Conservation (phyloP, 2,888 invertebrate genomes). For the Himalopsyche anomala region DNA sequence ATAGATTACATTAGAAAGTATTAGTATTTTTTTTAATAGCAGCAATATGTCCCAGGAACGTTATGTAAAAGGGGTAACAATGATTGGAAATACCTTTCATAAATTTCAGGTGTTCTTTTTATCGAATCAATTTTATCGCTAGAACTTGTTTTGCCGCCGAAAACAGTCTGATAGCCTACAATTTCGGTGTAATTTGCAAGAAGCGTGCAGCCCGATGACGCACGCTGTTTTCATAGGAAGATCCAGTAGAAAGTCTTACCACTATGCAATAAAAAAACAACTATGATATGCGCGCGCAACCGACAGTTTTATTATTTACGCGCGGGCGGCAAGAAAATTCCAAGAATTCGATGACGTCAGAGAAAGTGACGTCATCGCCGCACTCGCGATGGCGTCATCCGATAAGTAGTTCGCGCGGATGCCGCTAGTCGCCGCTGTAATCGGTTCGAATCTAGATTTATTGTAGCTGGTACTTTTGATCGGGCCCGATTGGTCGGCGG, state of each 20-base stretch:
- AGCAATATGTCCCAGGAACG: too few relatives aligned
- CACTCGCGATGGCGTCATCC: slow-evolving; percentile 39
- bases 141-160: not conserved
- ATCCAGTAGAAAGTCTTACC: slow-evolving; percentile 56
- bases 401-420: slow-evolving; percentile 21
- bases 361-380: slow-evolving; percentile 56
- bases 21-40: too few relatives aligned
- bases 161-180: not conserved
- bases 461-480: not conserved
- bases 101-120: too few relatives aligned
- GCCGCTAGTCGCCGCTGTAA: slow-evolving; percentile 52
- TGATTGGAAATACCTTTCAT: too few relatives aligned
- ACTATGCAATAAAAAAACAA: not conserved
- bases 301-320: slow-evolving; percentile 26
- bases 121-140: not conserved
- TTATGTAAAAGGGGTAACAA: too few relatives aligned
- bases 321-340: slow-evolving; percentile 46
- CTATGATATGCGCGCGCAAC: slow-evolving; percentile 21
- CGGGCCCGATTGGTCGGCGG: not conserved
- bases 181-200: not conserved
- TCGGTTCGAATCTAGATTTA: not conserved
- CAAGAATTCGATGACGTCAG: slow-evolving; percentile 57
- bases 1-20: too few relatives aligned
- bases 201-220: slow-evolving; percentile 51
- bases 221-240: slow-evolving; percentile 54